These are phyloP conservation scores for Paramormyrops kingsleyae DNA, from an alignment of 2,113 vertebrate species.

Conservation along the genomic window DNA sequence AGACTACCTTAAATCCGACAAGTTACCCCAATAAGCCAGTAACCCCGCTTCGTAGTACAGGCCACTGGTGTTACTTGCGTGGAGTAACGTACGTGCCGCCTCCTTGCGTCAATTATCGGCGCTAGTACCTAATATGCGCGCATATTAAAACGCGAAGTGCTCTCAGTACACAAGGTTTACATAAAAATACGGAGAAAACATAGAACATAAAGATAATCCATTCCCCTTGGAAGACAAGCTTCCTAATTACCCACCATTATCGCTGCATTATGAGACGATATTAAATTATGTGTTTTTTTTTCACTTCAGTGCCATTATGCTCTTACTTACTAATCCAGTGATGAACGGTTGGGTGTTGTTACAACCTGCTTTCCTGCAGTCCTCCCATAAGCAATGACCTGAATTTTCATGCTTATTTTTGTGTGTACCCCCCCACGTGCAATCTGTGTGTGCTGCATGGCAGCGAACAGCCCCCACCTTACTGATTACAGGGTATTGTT, in stretches of 20 bases:
- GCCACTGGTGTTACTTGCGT: neutral
- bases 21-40: too few relatives aligned
- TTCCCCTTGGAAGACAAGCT: neutral
- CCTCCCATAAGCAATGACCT: neutral
- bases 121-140: neutral
- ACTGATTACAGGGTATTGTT: neutral
- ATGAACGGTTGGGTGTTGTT: neutral
- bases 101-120: neutral
- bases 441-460: neutral
- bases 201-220: neutral
- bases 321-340: neutral
- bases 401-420: neutral
- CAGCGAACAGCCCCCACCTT: neutral
- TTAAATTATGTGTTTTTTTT: neutral
- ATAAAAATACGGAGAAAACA: neutral
- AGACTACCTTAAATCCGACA: too few relatives aligned
- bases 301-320: neutral
- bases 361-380: neutral
- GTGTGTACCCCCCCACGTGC: neutral
- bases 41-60: too few relatives aligned
- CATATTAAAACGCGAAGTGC: neutral
- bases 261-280: neutral
- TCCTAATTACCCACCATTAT: neutral
- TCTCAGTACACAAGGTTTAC: neutral
- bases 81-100: neutral